phyloP scores from a whole-genome alignment of 2,888 invertebrate species.

The Rhagium mordax region DNA sequence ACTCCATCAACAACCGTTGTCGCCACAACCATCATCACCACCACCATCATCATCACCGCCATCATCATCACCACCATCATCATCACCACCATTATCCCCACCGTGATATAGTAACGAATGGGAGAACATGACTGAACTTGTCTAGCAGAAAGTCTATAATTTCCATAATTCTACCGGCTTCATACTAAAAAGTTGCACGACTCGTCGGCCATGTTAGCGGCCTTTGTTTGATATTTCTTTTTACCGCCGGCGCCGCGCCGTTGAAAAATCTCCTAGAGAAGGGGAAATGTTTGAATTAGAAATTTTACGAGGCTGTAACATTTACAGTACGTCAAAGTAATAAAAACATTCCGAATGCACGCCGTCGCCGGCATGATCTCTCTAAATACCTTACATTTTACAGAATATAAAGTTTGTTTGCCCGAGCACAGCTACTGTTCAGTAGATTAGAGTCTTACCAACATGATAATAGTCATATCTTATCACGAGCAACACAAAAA shows the following conservation, averaged over 20 bases:
- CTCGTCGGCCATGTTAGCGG: neutral
- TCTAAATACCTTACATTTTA: slow-evolving; percentile 3
- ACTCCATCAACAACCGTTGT: too few relatives aligned
- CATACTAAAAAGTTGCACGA: too few relatives aligned
- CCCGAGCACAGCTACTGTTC: slow-evolving; percentile 14
- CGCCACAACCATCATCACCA: too few relatives aligned
- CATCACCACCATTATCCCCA: too few relatives aligned
- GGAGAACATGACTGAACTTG: too few relatives aligned
- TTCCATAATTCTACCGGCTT: too few relatives aligned
- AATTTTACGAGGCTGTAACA: slow-evolving; percentile 12
- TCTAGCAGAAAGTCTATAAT: too few relatives aligned
- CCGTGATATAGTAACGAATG: too few relatives aligned
- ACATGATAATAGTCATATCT: slow-evolving; percentile 57
- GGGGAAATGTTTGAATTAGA: slow-evolving; percentile 15
- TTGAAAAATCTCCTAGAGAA: neutral
- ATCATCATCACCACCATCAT: too few relatives aligned
- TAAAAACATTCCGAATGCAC: slow-evolving; percentile 2
- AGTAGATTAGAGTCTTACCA: slow-evolving; percentile 52
- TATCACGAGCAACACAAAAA: slow-evolving; percentile 57
- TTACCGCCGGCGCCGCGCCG: too few relatives aligned
- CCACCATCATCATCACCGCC: too few relatives aligned
- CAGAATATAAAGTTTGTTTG: slow-evolving; percentile 41
- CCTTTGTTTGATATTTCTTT: neutral
- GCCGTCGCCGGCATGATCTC: neutral
- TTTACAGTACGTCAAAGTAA: slow-evolving; percentile 7